phyloP scores from a whole-genome alignment of 2,797 vertebrate species.

The Macrochelys suwanniensis region DNA sequence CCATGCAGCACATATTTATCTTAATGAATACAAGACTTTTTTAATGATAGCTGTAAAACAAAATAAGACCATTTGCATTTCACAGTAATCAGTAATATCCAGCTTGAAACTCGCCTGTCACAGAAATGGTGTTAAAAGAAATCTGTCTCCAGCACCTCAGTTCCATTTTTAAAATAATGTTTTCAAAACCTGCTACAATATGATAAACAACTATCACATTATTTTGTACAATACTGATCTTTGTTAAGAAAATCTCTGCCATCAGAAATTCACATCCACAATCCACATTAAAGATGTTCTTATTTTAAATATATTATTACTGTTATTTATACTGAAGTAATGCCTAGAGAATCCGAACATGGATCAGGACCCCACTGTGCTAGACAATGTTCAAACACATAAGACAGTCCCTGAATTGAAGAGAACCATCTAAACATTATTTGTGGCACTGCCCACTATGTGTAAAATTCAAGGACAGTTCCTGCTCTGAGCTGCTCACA shows the following conservation, averaged over 20 bases:
- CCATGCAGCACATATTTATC: slow-evolving; percentile 57
- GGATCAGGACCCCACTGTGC: not conserved
- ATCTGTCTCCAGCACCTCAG: slow-evolving; percentile 36
- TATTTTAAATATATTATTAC: not conserved
- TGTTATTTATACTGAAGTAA: not conserved
- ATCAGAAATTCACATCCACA: not conserved
- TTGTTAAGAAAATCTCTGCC: not conserved
- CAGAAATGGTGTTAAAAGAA: slow-evolving; percentile 46
- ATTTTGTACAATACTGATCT: not conserved
- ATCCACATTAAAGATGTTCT: not conserved
- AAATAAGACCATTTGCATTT: slow-evolving; percentile 67
- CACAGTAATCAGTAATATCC: slow-evolving; percentile 62
- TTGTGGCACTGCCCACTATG: no score
- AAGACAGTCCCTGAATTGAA: not conserved
- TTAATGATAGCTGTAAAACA: slow-evolving; percentile 65
- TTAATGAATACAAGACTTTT: slow-evolving; percentile 67
- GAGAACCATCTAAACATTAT: not conserved
- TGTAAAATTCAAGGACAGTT: not conserved
- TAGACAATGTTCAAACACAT: not conserved
- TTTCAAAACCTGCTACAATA: slow-evolving; percentile 52
- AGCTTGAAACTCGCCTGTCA: slow-evolving; percentile 55
- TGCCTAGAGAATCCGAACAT: not conserved
- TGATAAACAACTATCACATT: not conserved
- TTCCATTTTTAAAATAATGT: slow-evolving; percentile 41
- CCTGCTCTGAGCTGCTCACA: not conserved